These are phyloP conservation scores for Argynnis bischoffii DNA, from an alignment of 2,888 invertebrate genomes.

Conservation along the genomic window DNA sequence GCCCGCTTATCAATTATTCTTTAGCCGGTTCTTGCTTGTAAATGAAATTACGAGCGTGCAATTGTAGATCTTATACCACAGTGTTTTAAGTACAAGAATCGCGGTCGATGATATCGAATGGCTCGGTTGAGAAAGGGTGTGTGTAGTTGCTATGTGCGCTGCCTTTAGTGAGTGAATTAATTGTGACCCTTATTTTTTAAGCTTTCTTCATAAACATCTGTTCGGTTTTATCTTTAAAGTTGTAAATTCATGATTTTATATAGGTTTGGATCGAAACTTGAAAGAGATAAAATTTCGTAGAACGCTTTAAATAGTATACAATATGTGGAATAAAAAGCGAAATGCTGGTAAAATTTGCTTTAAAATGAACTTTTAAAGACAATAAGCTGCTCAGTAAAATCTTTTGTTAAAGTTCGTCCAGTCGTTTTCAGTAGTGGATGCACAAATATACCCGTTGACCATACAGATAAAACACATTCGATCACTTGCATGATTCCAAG, in stretches of 20 bases:
- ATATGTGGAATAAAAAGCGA: background rate
- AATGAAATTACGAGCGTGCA: constrained; percentile 41
- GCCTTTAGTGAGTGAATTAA: constrained; percentile 22
- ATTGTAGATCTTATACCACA: constrained; percentile 29
- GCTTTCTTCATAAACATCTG: constrained; percentile 26
- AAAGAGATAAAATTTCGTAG: constrained; percentile 9
- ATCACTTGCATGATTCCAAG: too few relatives aligned
- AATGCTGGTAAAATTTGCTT: too few relatives aligned
- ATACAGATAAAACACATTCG: too few relatives aligned
- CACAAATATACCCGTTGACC: too few relatives aligned
- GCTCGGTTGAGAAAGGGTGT: constrained; percentile 57
- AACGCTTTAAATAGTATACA: constrained; percentile 5
- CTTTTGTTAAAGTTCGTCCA: too few relatives aligned
- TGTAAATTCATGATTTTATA: constrained; percentile 23
- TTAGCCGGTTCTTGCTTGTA: constrained; percentile 49
- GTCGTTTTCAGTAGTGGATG: too few relatives aligned
- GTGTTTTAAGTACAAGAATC: constrained; percentile 35
- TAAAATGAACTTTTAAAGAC: too few relatives aligned
- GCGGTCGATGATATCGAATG: constrained; percentile 46
- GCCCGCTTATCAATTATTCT: constrained; percentile 53
- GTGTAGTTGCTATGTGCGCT: constrained; percentile 59
- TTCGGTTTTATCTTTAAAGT: constrained; percentile 19
- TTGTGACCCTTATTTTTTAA: constrained; percentile 25
- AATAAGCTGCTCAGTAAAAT: too few relatives aligned
- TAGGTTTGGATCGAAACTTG: constrained; percentile 6